These are phyloP conservation scores for Corythornis vintsioides DNA, from an alignment of 2,113 vertebrate genomes.

Conservation along the genomic window DNA sequence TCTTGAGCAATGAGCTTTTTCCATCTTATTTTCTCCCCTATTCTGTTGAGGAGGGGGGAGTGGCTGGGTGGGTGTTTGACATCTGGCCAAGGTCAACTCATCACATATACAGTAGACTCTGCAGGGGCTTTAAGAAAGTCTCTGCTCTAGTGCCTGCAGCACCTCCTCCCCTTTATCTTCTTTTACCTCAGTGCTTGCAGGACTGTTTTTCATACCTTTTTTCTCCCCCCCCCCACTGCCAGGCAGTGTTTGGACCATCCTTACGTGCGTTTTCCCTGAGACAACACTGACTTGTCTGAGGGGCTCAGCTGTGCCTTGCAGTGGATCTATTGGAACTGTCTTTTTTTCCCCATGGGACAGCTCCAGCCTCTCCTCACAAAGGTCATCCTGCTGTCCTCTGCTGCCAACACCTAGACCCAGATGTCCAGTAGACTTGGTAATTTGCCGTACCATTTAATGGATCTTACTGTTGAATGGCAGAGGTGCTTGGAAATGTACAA, in stretches of 20 bases:
- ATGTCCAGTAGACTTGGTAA: not conserved
- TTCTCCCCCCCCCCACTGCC: not conserved
- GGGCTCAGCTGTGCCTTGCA: not conserved
- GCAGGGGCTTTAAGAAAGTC: not conserved
- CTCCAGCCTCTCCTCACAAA: not conserved
- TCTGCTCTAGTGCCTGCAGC: not conserved
- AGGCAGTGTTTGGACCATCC: not conserved
- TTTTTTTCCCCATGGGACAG: accelerated
- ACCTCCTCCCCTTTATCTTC: not conserved
- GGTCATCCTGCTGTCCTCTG: not conserved
- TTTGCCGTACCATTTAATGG: not conserved
- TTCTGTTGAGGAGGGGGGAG: not conserved
- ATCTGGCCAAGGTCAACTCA: not conserved
- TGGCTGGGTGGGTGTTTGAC: not conserved
- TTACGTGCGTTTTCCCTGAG: accelerated
- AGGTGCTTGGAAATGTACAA: not conserved
- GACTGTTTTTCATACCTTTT: not conserved
- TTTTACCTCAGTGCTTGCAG: not conserved
- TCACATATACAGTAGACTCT: not conserved
- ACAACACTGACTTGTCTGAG: not conserved
- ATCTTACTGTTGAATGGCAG: not conserved
- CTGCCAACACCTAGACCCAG: not conserved
- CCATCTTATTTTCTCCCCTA: not conserved
- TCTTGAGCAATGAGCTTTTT: not conserved
- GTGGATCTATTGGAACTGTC: not conserved